A percentile compares a stretch with the other conserved stretches of the same genome.
Conservation (phyloP, 1,140 invertebrate genomes). For the Oncopodura yosiiana region DNA sequence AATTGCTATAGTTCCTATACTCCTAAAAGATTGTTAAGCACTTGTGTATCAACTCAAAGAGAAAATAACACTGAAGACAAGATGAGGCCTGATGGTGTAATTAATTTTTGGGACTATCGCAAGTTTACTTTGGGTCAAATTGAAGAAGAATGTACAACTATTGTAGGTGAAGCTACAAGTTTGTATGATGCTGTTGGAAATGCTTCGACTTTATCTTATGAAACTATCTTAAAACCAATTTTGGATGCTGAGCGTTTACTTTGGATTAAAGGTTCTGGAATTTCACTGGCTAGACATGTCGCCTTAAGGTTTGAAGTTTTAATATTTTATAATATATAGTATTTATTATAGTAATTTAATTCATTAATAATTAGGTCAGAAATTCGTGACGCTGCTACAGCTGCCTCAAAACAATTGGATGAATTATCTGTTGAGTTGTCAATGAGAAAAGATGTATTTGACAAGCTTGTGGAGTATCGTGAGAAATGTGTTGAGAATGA, state of each 20-base stretch:
- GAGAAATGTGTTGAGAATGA: slow-evolving; percentile 38
- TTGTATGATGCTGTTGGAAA: slow-evolving; percentile 5
- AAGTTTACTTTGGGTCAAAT: slow-evolving; percentile 13
- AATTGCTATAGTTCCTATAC: no score
- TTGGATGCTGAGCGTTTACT: no score
- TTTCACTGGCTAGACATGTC: no score
- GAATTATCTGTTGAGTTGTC: slow-evolving; percentile 35
- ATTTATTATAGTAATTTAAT: no score
- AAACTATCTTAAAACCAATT: no score
- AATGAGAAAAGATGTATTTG: slow-evolving; percentile 49
- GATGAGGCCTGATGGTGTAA: slow-evolving; percentile 6
- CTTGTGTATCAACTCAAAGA: no score
- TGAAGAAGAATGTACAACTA: background rate
- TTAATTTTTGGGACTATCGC: slow-evolving; percentile 19
- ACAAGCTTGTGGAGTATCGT: slow-evolving; percentile 41
- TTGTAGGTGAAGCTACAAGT: background rate
- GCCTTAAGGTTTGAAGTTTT: no score
- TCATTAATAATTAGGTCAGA: no score
- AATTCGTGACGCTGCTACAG: slow-evolving; percentile 10
- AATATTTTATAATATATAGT: background rate
- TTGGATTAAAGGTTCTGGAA: no score
- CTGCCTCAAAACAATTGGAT: slow-evolving; percentile 14
- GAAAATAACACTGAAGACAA: no score
- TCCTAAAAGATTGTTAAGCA: no score
- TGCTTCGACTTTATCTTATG: slow-evolving; percentile 5